Percentiles rank a stretch among this genome's conserved stretches.
Conservation (phyloP, 2,888 invertebrate species). For the Hyalella azteca region DNA sequence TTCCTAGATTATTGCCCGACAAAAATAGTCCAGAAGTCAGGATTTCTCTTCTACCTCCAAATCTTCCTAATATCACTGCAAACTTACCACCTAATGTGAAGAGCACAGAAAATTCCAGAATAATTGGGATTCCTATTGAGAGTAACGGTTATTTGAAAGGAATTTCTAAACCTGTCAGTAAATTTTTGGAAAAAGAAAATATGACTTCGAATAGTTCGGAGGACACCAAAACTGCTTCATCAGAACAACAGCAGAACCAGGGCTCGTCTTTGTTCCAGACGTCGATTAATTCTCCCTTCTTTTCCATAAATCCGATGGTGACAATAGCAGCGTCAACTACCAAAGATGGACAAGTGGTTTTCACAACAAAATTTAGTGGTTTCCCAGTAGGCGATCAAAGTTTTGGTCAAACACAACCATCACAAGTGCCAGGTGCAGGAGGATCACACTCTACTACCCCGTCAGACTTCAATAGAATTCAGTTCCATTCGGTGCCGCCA, state of each 20-base stretch:
- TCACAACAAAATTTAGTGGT: constrained; percentile 22
- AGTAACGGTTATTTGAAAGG: constrained; percentile 30
- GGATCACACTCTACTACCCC: background rate
- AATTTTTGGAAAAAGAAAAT: background rate
- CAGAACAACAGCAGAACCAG: background rate
- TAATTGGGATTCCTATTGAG: constrained; percentile 18
- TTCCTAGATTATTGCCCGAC: no score
- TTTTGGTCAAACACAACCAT: background rate
- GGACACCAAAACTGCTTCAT: background rate
- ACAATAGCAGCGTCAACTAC: constrained; percentile 28
- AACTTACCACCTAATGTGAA: background rate
- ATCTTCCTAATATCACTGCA: background rate
- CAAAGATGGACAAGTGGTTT: constrained; percentile 20
- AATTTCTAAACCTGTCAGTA: constrained; percentile 9
- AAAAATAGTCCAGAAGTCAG: constrained; percentile 9
- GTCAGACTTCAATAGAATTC: background rate
- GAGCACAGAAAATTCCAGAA: background rate
- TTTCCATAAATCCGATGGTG: constrained; percentile 11
- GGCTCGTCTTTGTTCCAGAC: constrained; percentile 14
- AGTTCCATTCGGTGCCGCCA: background rate
- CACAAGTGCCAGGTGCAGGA: background rate
- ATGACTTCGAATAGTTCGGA: background rate
- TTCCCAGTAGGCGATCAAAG: background rate
- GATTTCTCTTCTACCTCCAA: constrained; percentile 12
- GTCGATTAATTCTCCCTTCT: constrained; percentile 7